Percentiles rank a stretch among this genome's conserved stretches.
Conservation (phyloP, 2,888 invertebrate genomes). For the Drosophila nigritarsus region DNA sequence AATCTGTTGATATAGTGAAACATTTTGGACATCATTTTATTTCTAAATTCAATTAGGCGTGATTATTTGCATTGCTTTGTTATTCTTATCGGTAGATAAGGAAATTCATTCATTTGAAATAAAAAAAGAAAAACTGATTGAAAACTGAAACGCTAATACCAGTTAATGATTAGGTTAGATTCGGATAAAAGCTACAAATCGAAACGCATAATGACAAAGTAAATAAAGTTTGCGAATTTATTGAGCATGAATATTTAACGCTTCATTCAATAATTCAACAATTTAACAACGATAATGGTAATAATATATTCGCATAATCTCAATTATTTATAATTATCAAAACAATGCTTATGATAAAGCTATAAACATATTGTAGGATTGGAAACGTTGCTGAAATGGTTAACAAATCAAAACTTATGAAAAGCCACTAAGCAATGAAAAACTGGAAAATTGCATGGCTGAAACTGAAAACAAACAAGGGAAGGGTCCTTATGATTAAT, state of each 20-base stretch:
- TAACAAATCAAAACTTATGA: slow-evolving; percentile 7
- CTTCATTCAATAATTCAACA: background rate
- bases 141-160: background rate
- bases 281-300: too few species aligned
- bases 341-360: background rate
- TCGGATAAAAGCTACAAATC: background rate
- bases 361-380: too few species aligned
- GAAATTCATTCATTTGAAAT: background rate
- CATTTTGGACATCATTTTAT: background rate
- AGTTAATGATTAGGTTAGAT: background rate
- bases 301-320: background rate
- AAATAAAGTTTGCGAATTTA: background rate
- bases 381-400: background rate
- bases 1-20: background rate
- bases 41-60: background rate
- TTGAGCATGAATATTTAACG: background rate
- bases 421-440: slow-evolving; percentile 19
- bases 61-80: background rate
- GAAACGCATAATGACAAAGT: background rate
- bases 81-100: background rate
- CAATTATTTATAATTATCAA: background rate
- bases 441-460: slow-evolving; percentile 15
- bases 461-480: slow-evolving; percentile 27
- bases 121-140: background rate
- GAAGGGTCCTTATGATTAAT: slow-evolving; percentile 35